Evolutionary conservation across 2,888 invertebrate species (phyloP).

Genomic region (Pristionchus maxplancki): DNA sequence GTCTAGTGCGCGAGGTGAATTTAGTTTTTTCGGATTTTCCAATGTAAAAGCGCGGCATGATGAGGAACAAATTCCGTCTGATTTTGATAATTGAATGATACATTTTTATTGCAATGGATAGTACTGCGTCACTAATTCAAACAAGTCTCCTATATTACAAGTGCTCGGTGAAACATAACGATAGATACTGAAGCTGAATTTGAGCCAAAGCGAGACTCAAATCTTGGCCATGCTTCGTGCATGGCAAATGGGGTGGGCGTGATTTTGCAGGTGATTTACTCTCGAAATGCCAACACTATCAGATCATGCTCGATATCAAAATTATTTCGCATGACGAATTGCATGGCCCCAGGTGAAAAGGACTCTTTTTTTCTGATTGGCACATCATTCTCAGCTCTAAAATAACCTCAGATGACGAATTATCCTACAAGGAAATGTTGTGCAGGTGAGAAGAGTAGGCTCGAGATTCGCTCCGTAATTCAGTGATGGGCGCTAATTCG

Average conservation of each 20-base stretch:
- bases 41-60: too few relatives aligned
- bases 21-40: too few relatives aligned
- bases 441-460: not conserved
- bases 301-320: not conserved
- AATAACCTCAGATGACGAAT: not conserved
- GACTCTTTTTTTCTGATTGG: too few relatives aligned
- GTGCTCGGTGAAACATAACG: not conserved
- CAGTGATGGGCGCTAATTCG: not conserved
- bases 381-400: too few relatives aligned
- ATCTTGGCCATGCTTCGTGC: not conserved
- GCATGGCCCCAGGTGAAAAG: not conserved
- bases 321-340: not conserved
- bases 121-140: too few relatives aligned
- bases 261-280: not conserved
- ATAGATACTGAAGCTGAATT: not conserved
- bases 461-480: not conserved
- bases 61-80: too few relatives aligned
- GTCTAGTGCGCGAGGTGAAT: too few relatives aligned
- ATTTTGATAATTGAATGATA: too few relatives aligned
- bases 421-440: not conserved
- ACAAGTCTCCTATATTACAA: not conserved
- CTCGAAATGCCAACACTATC: not conserved
- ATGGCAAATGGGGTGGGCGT: not conserved
- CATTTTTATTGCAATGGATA: too few relatives aligned
- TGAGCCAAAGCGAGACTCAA: not conserved